Percentiles rank a stretch among this genome's conserved stretches.
phyloP scores from a whole-genome alignment of 2,113 vertebrate species.

The Rana temporaria region DNA sequence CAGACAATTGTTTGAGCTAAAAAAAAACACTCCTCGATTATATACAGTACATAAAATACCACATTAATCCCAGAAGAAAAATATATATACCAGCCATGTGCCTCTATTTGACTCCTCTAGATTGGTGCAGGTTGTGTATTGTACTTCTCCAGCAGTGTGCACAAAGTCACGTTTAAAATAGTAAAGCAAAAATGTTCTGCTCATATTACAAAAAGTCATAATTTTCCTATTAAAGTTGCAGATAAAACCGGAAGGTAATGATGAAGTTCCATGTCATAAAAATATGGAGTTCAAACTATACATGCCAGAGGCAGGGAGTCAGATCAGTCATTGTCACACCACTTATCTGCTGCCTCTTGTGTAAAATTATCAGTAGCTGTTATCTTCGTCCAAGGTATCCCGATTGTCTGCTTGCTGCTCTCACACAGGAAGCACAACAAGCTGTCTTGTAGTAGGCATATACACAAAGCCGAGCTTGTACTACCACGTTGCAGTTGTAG shows the following conservation, averaged over 20 bases:
- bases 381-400: constrained; percentile 81
- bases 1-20: neutral
- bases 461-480: constrained; percentile 94
- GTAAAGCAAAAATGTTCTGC: constrained; percentile 50
- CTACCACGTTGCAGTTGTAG: constrained; percentile 97
- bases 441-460: constrained; percentile 92
- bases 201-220: constrained; percentile 60
- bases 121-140: constrained; percentile 8
- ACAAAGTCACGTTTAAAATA: constrained; percentile 39
- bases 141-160: constrained; percentile 47
- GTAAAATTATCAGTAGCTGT: constrained; percentile 56
- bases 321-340: constrained; percentile 39
- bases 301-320: constrained; percentile 34
- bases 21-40: constrained; percentile 22
- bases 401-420: constrained; percentile 74
- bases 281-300: constrained; percentile 41
- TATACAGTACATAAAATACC: constrained; percentile 31
- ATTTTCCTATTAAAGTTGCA: constrained; percentile 51
- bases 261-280: constrained; percentile 52
- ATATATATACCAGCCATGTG: constrained; percentile 19
- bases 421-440: constrained; percentile 89
- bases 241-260: constrained; percentile 3
- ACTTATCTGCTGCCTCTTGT: constrained; percentile 21
- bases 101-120: constrained; percentile 28
- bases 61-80: constrained; percentile 3